These are phyloP conservation scores for Sepiola atlantica DNA, from an alignment of 2,888 invertebrate species.

Conservation along the genomic window DNA sequence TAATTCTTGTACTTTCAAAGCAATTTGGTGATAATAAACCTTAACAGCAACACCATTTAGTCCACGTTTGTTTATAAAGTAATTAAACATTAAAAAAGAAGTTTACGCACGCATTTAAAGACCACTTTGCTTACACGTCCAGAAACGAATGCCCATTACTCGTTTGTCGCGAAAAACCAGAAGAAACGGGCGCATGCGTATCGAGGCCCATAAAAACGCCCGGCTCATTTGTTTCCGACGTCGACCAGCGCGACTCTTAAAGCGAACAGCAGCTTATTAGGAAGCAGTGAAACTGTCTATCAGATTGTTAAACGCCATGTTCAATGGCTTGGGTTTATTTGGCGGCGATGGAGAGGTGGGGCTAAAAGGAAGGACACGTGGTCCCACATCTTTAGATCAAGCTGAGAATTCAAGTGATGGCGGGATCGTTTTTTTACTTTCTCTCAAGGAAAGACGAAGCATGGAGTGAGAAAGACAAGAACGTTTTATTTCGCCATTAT, in stretches of 20 bases:
- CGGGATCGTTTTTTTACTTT: background rate
- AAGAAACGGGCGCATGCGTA: background rate
- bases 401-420: background rate
- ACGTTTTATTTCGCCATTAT: background rate
- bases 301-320: background rate
- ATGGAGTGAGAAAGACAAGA: background rate
- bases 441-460: background rate
- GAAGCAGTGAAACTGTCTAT: conserved; percentile 8
- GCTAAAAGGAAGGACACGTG: background rate
- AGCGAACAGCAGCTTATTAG: background rate
- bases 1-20: no score
- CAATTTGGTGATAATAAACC: no score
- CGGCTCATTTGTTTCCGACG: background rate
- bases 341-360: background rate
- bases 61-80: background rate
- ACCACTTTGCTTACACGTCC: background rate
- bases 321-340: background rate
- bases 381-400: background rate
- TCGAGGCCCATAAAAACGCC: background rate
- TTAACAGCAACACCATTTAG: no score
- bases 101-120: background rate
- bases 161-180: background rate
- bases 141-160: background rate
- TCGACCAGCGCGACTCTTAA: background rate
- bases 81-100: background rate